Percentiles rank a stretch among this genome's conserved stretches.
Conservation (phyloP, 2,113 vertebrate genomes). For the Notarius quadriscutis region DNA sequence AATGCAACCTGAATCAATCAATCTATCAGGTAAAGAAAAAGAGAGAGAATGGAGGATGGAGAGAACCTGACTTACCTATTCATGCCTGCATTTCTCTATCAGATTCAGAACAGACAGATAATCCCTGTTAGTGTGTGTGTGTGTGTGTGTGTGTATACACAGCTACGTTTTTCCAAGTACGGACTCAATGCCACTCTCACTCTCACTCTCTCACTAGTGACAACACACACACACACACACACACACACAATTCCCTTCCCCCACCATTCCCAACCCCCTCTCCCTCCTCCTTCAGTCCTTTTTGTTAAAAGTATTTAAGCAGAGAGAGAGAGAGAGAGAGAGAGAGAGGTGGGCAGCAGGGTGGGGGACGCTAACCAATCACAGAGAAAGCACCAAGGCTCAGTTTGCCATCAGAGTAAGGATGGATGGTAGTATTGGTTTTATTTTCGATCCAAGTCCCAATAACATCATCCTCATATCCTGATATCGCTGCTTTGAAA, state of each 20-base stretch:
- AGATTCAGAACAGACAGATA: conserved; percentile 64
- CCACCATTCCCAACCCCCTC: conserved; percentile 66
- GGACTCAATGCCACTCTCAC: conserved; percentile 64
- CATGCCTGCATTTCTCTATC: conserved; percentile 55
- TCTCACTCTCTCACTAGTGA: conserved; percentile 62
- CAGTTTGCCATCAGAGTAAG: conserved; percentile 13
- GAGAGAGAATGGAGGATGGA: conserved; percentile 47
- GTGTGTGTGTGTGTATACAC: conserved; percentile 53
- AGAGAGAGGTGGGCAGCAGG: conserved; percentile 58
- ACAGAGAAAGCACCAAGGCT: conserved; percentile 44
- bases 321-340: conserved; percentile 58
- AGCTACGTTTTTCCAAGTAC: conserved; percentile 75
- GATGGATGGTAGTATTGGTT: conserved; percentile 20
- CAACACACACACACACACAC: conserved; percentile 63
- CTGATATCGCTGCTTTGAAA: not conserved
- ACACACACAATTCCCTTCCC: conserved; percentile 68
- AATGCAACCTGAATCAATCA: conserved; percentile 15
- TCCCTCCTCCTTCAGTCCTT: conserved; percentile 65
- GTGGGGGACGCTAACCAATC: conserved; percentile 68
- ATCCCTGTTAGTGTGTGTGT: conserved; percentile 66
- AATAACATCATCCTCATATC: not conserved
- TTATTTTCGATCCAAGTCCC: not conserved
- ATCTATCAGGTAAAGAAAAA: conserved; percentile 24
- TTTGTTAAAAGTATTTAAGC: conserved; percentile 79
- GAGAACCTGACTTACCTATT: conserved; percentile 61